phyloP scores from a whole-genome alignment of 2,888 invertebrate species.

The Aleiodes alternator region DNA sequence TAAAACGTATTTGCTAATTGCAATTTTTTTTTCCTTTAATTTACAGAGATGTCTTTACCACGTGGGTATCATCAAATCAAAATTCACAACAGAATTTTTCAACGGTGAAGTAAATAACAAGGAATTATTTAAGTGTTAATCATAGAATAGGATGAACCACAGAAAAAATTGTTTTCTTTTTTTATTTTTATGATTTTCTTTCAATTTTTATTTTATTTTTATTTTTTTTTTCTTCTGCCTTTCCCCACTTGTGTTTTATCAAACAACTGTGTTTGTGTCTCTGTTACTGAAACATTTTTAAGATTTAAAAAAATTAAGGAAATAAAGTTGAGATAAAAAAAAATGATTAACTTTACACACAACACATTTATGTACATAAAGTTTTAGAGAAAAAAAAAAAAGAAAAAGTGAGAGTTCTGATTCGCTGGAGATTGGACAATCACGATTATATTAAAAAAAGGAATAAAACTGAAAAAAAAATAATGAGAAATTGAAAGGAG shows the following conservation, averaged over 20 bases:
- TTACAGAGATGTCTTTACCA: conserved; percentile 91
- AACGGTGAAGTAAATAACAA: conserved; percentile 82
- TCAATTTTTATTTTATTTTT: not conserved
- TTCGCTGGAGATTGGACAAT: conserved; percentile 54
- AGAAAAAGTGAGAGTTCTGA: conserved; percentile 52
- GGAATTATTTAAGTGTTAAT: conserved; percentile 21
- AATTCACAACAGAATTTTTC: conserved; percentile 87
- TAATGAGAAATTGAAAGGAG: not conserved
- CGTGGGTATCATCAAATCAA: conserved; percentile 92
- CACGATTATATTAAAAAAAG: conserved; percentile 48
- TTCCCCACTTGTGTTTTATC: conserved; percentile 13
- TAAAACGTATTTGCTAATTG: not conserved
- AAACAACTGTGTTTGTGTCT: not conserved
- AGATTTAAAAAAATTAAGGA: conserved; percentile 49
- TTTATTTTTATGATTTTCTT: conserved; percentile 5
- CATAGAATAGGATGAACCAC: conserved; percentile 44
- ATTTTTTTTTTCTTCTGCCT: not conserved
- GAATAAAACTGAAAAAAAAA: conserved; percentile 19
- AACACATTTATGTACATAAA: conserved; percentile 32
- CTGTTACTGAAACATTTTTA: conserved; percentile 1
- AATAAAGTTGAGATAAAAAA: conserved; percentile 36
- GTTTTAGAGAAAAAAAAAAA: conserved; percentile 1
- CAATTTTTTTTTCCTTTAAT: conserved; percentile 27
- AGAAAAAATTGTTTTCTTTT: conserved; percentile 32
- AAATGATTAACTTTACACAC: conserved; percentile 14